These are phyloP conservation scores for Nesidiocoris tenuis DNA, from an alignment of 2,888 invertebrate species.

Conservation along the genomic window DNA sequence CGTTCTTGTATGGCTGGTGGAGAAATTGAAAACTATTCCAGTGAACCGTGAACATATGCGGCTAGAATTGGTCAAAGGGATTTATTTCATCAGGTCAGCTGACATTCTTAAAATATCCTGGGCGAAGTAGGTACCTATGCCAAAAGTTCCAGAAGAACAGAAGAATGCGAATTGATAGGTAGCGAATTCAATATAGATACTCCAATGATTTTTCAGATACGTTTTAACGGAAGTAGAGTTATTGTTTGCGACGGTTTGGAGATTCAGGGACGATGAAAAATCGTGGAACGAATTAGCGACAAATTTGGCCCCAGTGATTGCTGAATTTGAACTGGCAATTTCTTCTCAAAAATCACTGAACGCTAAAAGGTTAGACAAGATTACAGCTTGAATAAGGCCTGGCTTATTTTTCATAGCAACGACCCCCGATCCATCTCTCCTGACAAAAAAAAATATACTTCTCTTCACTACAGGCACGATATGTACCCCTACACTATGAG, in stretches of 20 bases:
- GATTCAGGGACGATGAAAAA: slow-evolving; percentile 1
- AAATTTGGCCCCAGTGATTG: slow-evolving; percentile 6
- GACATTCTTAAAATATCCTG: too few species aligned
- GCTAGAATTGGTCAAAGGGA: neutral
- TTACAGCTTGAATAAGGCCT: too few species aligned
- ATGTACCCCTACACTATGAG: neutral
- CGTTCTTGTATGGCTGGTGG: neutral
- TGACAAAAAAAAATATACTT: too few species aligned
- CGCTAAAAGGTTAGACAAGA: neutral
- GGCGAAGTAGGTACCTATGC: too few species aligned
- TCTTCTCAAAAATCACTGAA: neutral
- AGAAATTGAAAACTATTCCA: neutral
- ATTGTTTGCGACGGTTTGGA: slow-evolving; percentile 24
- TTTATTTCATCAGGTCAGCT: neutral
- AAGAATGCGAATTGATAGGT: too few species aligned
- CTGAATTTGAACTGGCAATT: slow-evolving; percentile 10
- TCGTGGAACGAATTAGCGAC: neutral
- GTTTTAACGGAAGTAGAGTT: slow-evolving; percentile 15
- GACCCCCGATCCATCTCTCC: too few species aligned
- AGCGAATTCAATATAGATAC: too few species aligned
- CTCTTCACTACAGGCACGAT: neutral
- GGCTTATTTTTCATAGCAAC: too few species aligned
- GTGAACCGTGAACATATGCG: neutral
- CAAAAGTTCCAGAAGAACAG: too few species aligned
- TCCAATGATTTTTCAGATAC: slow-evolving; percentile 21